A percentile compares a stretch with the other conserved stretches of the same genome.
Evolutionary conservation across 2,797 vertebrate genomes (phyloP).

Genomic region (Poecilia wingei): DNA sequence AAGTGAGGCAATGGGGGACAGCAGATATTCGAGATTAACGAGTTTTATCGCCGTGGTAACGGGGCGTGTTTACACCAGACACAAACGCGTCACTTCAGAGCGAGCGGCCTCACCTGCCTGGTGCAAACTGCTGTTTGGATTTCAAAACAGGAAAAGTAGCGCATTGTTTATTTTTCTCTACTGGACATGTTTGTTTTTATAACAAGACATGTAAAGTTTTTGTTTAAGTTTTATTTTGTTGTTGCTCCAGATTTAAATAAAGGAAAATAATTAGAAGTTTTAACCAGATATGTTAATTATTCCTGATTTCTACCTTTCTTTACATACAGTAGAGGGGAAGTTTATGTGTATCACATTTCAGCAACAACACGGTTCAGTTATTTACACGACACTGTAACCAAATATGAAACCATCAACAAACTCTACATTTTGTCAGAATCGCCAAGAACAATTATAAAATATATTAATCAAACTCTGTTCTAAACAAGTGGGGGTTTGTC

Average conservation of each 20-base stretch:
- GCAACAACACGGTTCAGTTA: not conserved
- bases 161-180: not conserved
- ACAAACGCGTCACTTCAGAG: constrained; percentile 13
- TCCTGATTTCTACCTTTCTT: not conserved
- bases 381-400: not conserved
- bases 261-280: not conserved
- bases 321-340: not conserved
- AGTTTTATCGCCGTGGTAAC: constrained; percentile 59
- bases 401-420: not conserved
- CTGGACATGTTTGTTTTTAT: not conserved
- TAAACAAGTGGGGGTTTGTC: not conserved
- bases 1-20: constrained; percentile 25
- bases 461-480: not conserved
- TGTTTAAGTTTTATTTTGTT: not conserved
- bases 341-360: not conserved
- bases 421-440: not conserved
- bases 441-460: not conserved
- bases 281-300: not conserved
- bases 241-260: not conserved
- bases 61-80: constrained; percentile 44
- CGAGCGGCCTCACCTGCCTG: constrained; percentile 15
- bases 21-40: constrained; percentile 61
- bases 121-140: constrained; percentile 14
- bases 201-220: not conserved
- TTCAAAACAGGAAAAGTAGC: not conserved